A percentile compares a stretch with the other conserved stretches of the same genome.
These are phyloP conservation scores for Remorina albescens DNA, from an alignment of 2,797 vertebrate genomes.

Conservation along the genomic window DNA sequence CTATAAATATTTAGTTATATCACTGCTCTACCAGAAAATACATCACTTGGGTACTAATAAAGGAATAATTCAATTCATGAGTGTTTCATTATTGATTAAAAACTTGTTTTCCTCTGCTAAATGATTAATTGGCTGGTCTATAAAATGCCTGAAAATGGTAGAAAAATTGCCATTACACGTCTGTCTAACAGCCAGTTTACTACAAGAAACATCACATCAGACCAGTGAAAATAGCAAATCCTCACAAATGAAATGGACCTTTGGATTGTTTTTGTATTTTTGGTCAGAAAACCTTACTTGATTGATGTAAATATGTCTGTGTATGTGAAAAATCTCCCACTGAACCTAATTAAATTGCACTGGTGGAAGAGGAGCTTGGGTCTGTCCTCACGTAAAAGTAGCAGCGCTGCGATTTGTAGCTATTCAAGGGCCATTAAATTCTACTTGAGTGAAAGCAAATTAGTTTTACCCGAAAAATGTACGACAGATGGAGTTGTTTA, in stretches of 20 bases:
- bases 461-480: not conserved
- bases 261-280: not conserved
- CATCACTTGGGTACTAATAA: conserved; percentile 9
- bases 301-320: not conserved
- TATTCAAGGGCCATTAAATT: not conserved
- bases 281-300: not conserved
- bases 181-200: not conserved
- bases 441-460: not conserved
- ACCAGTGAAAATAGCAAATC: not conserved
- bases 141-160: not conserved
- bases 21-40: not conserved
- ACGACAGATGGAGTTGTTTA: too few species aligned
- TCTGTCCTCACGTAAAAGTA: not conserved
- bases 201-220: not conserved
- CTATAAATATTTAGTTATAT: conserved; percentile 30
- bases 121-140: not conserved
- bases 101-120: not conserved
- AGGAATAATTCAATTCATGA: conserved; percentile 3
- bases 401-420: not conserved
- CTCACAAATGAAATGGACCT: not conserved
- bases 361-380: not conserved
- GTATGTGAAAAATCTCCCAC: not conserved
- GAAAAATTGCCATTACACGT: not conserved
- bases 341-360: not conserved
- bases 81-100: not conserved